Evolutionary conservation across 1,140 invertebrate species (phyloP).

Genomic region (Drosophila nikananu): DNA sequence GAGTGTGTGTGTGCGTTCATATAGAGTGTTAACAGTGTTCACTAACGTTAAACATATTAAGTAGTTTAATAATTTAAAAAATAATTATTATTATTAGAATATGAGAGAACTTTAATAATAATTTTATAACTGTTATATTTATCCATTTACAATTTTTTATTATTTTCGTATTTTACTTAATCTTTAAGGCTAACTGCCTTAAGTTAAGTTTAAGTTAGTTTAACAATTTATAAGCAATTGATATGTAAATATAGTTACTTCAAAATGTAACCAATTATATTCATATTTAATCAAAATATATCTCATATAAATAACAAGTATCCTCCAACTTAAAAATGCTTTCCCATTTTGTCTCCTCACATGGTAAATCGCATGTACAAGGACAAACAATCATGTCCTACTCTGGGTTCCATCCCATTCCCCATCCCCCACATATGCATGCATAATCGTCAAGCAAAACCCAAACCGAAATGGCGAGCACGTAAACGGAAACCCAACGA

Average conservation of each 20-base stretch:
- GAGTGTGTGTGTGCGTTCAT: neutral
- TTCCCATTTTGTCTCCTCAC: slow-evolving; percentile 7
- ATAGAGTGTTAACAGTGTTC: neutral
- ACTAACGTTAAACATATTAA: neutral
- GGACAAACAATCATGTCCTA: slow-evolving; percentile 36
- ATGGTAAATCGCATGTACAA: slow-evolving; percentile 24
- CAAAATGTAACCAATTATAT: neutral
- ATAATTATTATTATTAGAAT: neutral
- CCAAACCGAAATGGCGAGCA: slow-evolving; percentile 50
- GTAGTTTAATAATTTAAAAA: neutral
- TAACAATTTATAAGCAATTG: neutral
- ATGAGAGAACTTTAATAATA: neutral
- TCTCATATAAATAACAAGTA: neutral
- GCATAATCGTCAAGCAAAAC: slow-evolving; percentile 29
- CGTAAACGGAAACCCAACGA: slow-evolving; percentile 80
- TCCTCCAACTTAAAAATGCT: neutral
- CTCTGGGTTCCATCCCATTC: slow-evolving; percentile 3
- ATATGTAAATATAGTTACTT: too few species aligned
- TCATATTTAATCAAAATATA: neutral
- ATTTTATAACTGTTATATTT: neutral
- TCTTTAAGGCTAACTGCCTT: too few species aligned
- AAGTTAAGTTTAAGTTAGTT: too few species aligned
- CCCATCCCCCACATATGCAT: slow-evolving; percentile 11
- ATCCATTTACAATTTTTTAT: neutral
- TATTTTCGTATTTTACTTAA: neutral